Conservation (phyloP, 2,888 invertebrate species). For the Perizoma flavofasciatum region DNA sequence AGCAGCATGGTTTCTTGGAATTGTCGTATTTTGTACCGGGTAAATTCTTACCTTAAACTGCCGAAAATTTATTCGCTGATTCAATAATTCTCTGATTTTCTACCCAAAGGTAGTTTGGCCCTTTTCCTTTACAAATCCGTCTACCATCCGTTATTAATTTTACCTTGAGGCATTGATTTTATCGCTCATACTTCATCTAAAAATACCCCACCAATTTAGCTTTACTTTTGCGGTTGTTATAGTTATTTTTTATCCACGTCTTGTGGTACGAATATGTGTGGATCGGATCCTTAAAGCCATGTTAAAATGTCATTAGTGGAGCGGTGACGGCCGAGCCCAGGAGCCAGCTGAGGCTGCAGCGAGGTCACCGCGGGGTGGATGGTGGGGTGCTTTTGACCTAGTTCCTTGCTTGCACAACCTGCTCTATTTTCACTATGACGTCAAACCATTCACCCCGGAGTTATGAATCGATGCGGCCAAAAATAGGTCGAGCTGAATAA, state of each 20-base stretch:
- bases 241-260: too few relatives aligned
- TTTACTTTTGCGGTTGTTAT: conserved; percentile 42
- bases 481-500: conserved; percentile 78
- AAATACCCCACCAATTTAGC: conserved; percentile 47
- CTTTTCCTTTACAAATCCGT: conserved; percentile 1
- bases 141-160: not conserved
- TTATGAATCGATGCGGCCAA: conserved; percentile 75
- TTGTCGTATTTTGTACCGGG: too few relatives aligned
- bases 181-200: conserved; percentile 49
- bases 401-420: conserved; percentile 70
- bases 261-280: too few relatives aligned
- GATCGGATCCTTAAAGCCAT: not conserved
- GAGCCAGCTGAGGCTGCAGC: conserved; percentile 42
- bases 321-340: conserved; percentile 33
- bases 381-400: conserved; percentile 66
- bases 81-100: too few relatives aligned
- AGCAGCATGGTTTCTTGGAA: too few relatives aligned
- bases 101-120: not conserved
- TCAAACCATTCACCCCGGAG: conserved; percentile 77
- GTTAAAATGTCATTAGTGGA: conserved; percentile 28
- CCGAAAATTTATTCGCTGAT: too few relatives aligned
- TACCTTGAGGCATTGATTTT: conserved; percentile 27
- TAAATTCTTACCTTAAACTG: too few relatives aligned
- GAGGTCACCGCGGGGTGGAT: conserved; percentile 42
- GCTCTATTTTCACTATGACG: conserved; percentile 76